Percentiles rank a stretch among this genome's conserved stretches.
These are phyloP conservation scores for Cassiopea xamachana DNA, from an alignment of 30 jellyfish, hydroid and myxozoan genomes.

Conservation along the genomic window DNA sequence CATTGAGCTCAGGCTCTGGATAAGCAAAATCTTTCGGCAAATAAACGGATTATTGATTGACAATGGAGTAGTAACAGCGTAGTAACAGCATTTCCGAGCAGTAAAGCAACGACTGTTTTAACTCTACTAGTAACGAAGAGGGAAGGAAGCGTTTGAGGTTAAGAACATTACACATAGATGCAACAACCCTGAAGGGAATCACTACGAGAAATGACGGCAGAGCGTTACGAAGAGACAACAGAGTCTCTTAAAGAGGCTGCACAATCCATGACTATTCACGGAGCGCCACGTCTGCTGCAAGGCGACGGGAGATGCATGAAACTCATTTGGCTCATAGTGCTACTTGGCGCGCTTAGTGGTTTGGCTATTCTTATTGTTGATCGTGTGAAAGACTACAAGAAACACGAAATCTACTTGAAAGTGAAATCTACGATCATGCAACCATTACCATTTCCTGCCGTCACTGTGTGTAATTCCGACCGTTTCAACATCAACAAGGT, in stretches of 20 bases:
- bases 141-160: too few relatives aligned
- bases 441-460: constrained; percentile 55
- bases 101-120: too few relatives aligned
- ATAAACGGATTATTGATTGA: too few relatives aligned
- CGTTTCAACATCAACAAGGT: not conserved
- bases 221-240: not conserved
- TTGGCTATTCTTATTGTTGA: not conserved
- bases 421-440: constrained; percentile 10
- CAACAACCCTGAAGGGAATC: too few relatives aligned
- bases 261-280: constrained; percentile 42
- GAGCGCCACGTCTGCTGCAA: constrained; percentile 34
- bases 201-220: not conserved
- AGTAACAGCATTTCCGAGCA: too few relatives aligned
- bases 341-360: constrained; percentile 10
- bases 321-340: constrained; percentile 15
- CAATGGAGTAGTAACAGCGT: too few relatives aligned
- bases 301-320: not conserved
- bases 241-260: not conserved
- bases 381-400: constrained; percentile 3
- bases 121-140: too few relatives aligned
- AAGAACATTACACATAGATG: too few relatives aligned
- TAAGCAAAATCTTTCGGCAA: too few relatives aligned
- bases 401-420: constrained; percentile 43
- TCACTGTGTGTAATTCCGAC: constrained; percentile 43
- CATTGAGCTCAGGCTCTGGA: too few relatives aligned